Percentiles rank a stretch among this genome's conserved stretches.
Conservation (phyloP, 2,888 invertebrate genomes). For the Copidosoma aretas region DNA sequence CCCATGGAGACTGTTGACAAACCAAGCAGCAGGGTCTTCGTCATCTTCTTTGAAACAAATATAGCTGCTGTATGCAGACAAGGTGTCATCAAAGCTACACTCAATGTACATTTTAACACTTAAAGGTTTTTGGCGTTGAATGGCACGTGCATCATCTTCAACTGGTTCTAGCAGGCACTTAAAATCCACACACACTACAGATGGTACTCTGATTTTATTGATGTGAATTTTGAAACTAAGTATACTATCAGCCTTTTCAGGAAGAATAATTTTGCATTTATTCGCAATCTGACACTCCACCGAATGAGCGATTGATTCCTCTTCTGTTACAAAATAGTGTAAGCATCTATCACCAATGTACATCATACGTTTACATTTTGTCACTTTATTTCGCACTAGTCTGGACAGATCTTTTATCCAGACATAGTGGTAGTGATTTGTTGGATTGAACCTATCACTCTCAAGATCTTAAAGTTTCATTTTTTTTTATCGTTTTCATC, state of each 20-base stretch:
- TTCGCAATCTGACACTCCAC: background rate
- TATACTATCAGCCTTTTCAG: background rate
- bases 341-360: background rate
- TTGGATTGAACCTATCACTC: no score
- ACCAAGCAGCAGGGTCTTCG: background rate
- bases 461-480: no score
- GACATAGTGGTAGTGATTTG: background rate
- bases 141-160: background rate
- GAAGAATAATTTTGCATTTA: background rate
- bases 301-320: background rate
- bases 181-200: conserved; percentile 20
- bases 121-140: background rate
- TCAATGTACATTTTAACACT: background rate
- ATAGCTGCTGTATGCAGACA: background rate
- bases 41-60: background rate
- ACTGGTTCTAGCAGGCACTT: conserved; percentile 3
- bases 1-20: background rate
- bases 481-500: background rate
- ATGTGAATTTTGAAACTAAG: conserved; percentile 12
- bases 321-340: background rate
- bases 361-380: no score
- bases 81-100: background rate
- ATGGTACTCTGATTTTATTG: conserved; percentile 9
- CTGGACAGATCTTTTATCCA: background rate
- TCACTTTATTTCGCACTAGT: no score